Conservation (phyloP, 2,888 invertebrate genomes). For the Teinopalpus imperialis region DNA sequence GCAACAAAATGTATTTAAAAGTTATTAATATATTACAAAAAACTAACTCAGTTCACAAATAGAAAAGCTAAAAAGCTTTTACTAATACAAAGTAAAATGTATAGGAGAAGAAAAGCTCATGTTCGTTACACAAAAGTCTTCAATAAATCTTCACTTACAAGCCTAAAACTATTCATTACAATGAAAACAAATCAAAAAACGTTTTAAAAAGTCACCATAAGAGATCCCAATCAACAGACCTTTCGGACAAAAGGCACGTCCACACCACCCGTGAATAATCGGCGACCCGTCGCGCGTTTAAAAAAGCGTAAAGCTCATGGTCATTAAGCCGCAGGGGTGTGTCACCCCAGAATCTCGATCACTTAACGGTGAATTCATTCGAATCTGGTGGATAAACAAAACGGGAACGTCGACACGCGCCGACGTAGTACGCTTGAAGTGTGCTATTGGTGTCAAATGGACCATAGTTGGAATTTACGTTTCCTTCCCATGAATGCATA, state of each 20-base stretch:
- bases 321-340: slow-evolving; percentile 48
- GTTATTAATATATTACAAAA: too few relatives aligned
- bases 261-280: slow-evolving; percentile 60
- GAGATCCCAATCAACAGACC: slow-evolving; percentile 57
- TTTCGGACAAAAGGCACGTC: slow-evolving; percentile 48
- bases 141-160: neutral
- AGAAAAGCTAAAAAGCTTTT: too few relatives aligned
- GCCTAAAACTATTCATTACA: slow-evolving; percentile 16
- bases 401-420: slow-evolving; percentile 60
- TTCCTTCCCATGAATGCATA: slow-evolving; percentile 38
- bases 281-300: slow-evolving; percentile 58
- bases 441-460: slow-evolving; percentile 67
- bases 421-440: slow-evolving; percentile 46
- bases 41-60: too few relatives aligned
- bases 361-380: slow-evolving; percentile 72
- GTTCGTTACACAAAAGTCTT: too few relatives aligned
- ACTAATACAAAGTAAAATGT: too few relatives aligned
- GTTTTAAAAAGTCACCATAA: slow-evolving; percentile 42
- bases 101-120: too few relatives aligned
- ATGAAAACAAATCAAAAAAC: slow-evolving; percentile 27
- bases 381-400: slow-evolving; percentile 71
- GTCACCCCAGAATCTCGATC: slow-evolving; percentile 53
- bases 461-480: slow-evolving; percentile 73
- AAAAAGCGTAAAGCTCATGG: slow-evolving; percentile 56
- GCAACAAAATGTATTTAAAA: too few relatives aligned